These are phyloP conservation scores for Stenurella melanura DNA, from an alignment of 2,888 invertebrate genomes.

Conservation along the genomic window DNA sequence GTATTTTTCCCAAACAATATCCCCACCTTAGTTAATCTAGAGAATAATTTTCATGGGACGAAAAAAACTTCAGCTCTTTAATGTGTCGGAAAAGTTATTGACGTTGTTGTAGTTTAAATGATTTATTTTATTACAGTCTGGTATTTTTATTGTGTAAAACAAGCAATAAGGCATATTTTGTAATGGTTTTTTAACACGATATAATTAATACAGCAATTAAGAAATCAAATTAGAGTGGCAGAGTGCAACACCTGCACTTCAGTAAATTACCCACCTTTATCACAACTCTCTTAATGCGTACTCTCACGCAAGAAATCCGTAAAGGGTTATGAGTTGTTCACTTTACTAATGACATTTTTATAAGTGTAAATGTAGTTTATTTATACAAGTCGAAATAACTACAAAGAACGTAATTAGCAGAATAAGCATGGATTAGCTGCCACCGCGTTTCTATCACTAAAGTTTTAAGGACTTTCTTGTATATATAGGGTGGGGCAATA, in stretches of 20 bases:
- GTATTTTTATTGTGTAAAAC: conserved; percentile 35
- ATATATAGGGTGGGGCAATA: too few relatives aligned
- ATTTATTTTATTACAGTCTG: conserved; percentile 25
- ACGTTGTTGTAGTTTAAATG: conserved; percentile 13
- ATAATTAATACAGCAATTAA: conserved; percentile 48
- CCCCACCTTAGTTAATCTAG: too few relatives aligned
- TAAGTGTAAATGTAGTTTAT: not conserved
- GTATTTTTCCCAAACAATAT: too few relatives aligned
- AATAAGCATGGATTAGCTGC: too few relatives aligned
- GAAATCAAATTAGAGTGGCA: conserved; percentile 45
- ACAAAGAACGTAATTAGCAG: too few relatives aligned
- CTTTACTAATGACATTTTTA: not conserved
- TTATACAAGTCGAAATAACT: not conserved
- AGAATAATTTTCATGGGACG: too few relatives aligned
- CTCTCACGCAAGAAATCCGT: conserved; percentile 44
- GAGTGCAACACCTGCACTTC: conserved; percentile 50
- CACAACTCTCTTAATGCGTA: conserved; percentile 44
- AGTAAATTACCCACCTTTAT: conserved; percentile 46
- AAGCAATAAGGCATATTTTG: conserved; percentile 21
- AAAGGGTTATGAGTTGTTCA: conserved; percentile 16
- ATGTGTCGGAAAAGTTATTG: not conserved
- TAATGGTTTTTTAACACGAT: conserved; percentile 43
- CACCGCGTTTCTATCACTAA: too few relatives aligned
- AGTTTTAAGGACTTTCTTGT: too few relatives aligned
- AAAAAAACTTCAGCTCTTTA: too few relatives aligned